Evolutionary conservation across 2,797 vertebrate species (phyloP), one percentile per base, ranked within the genome.

Genomic region (Neopelma chrysocephalum): DNA sequence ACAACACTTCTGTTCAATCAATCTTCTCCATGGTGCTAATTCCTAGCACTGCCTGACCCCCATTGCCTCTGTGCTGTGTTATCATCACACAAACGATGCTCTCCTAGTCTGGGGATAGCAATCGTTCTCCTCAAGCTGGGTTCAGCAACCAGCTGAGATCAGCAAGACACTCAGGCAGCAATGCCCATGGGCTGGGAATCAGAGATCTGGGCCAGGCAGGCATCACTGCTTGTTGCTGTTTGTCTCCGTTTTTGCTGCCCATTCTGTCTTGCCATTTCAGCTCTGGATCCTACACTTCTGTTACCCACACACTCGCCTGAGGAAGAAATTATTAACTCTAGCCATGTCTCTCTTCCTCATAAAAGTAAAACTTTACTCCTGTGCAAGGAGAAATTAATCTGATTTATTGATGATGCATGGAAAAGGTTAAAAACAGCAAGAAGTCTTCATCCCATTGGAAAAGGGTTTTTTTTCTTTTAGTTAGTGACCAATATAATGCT

Each of bases 71-170:
- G 25, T 53, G 15, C 36, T 68, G 13, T 6, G 14, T 27, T 70
- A 27, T 5, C 29, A 11, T 54, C 14, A 7, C 10, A 29, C 3
- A 0, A 53, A 64, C 25, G 27, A 56, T 48, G 12, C 1, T 0
- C 78, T 82, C 66, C 40, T 69, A 36, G 1, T 51, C 36, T 71
- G 77, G 43, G 42, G 2, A 45, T 12, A 51, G 50, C 42, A 71
- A 4, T 34, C 53, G 8, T 25, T 38, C 31, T 58, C 18, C 75
- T n/a, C 45, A 14, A 36, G 14, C 16, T 64, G 32, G 9, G 16
- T 23, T 34, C 79, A 78, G 54, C 65, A 65, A 9, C 42, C 42
- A 36, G 13, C 15, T 75, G n/a, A 38, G 56, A 34, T 12, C 75
- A 80, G 16, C 25, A 43, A 17, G 27, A 3, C 10, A 57, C 40